Conservation (phyloP, 1,140 invertebrate species). For the Cepaea nemoralis region DNA sequence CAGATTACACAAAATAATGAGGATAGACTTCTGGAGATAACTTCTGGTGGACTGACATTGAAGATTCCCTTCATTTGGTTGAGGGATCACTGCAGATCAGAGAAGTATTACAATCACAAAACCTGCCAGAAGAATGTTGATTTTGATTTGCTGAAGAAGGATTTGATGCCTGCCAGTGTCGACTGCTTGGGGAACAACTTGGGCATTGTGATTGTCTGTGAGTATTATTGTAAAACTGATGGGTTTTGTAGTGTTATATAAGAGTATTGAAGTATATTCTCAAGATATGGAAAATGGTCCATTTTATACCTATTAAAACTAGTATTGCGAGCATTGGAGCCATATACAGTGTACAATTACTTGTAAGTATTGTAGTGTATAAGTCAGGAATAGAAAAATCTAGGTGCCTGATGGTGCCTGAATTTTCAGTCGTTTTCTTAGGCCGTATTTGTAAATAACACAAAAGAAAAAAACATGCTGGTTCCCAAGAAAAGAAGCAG, state of each 20-base stretch:
- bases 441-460: too few relatives aligned
- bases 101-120: slow-evolving; percentile 56
- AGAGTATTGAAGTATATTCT: background rate
- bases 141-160: slow-evolving; percentile 35
- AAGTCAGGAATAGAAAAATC: too few relatives aligned
- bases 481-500: too few relatives aligned
- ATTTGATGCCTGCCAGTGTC: slow-evolving; percentile 6
- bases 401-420: too few relatives aligned
- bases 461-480: too few relatives aligned
- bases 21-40: slow-evolving; percentile 16
- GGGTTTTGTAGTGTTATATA: background rate
- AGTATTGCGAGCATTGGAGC: too few relatives aligned
- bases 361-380: background rate
- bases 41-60: background rate
- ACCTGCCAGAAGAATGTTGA: slow-evolving; percentile 62
- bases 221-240: slow-evolving; percentile 22
- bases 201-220: slow-evolving; percentile 43
- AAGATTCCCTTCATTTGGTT: slow-evolving; percentile 60
- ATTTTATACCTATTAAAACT: background rate
- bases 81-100: slow-evolving; percentile 66
- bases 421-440: too few relatives aligned
- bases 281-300: background rate
- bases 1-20: background rate
- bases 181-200: background rate
- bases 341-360: background rate